These are phyloP conservation scores for Tragelaphus buxtoni DNA, from an alignment of 2,113 vertebrate species.

Conservation along the genomic window DNA sequence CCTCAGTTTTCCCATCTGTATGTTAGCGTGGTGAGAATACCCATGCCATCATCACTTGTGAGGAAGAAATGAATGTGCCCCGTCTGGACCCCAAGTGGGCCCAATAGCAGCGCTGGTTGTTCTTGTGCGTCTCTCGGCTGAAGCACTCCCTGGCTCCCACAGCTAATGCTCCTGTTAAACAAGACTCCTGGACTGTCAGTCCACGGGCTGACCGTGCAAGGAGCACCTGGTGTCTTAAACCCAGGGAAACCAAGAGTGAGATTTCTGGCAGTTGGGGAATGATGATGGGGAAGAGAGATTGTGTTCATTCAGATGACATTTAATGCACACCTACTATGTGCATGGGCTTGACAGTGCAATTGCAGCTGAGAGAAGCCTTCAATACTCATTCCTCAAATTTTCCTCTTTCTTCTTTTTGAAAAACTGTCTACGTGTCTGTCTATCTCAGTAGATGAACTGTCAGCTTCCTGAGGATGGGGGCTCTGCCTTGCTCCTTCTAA, in stretches of 20 bases:
- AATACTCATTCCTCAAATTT: background rate
- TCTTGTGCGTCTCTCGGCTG: background rate
- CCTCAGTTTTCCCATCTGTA: background rate
- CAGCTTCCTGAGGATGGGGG: background rate
- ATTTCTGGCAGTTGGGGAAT: background rate
- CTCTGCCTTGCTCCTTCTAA: background rate
- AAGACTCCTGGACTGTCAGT: background rate
- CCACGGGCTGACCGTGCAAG: accelerated
- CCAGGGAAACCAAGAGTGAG: background rate
- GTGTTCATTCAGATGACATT: background rate
- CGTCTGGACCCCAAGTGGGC: background rate
- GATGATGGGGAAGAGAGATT: background rate
- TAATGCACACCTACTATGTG: background rate
- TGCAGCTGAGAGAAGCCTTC: background rate
- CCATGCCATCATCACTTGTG: too few relatives aligned
- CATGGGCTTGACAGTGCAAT: accelerated
- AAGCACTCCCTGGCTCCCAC: too few relatives aligned
- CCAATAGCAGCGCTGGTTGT: background rate
- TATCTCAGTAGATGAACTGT: background rate
- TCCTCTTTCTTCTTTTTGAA: background rate
- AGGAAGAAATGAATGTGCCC: background rate
- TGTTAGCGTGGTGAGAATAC: background rate
- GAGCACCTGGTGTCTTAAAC: background rate
- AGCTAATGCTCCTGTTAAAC: background rate
- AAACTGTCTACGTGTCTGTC: background rate